These are phyloP conservation scores for Tetragonula carbonaria DNA, from an alignment of 2,888 invertebrate species.

Conservation along the genomic window DNA sequence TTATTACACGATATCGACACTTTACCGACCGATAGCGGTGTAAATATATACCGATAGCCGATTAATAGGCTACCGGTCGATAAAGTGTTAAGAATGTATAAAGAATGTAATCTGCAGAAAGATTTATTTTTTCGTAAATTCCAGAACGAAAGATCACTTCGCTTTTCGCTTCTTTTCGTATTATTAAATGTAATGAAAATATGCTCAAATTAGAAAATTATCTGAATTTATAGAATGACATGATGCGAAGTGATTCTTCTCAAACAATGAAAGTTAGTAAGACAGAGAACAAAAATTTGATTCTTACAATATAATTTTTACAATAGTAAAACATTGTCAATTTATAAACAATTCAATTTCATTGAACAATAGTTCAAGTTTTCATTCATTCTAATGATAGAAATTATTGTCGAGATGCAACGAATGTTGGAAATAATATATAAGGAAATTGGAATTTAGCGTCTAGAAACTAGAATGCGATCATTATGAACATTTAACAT, in stretches of 20 bases:
- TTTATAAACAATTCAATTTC: neutral
- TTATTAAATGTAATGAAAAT: neutral
- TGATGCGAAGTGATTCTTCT: neutral
- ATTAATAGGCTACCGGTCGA: too few species aligned
- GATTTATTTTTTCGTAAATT: too few species aligned
- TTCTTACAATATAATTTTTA: neutral
- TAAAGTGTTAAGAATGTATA: too few species aligned
- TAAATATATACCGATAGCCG: too few species aligned
- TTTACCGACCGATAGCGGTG: too few species aligned
- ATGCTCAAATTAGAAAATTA: neutral
- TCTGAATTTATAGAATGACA: neutral
- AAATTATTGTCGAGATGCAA: constrained; percentile 4
- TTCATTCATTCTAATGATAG: neutral
- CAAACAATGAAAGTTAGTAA: neutral
- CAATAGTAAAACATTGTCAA: neutral
- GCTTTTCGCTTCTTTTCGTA: too few species aligned
- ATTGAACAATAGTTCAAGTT: neutral
- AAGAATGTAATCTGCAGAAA: too few species aligned
- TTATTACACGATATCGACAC: too few species aligned
- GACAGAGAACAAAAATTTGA: neutral
- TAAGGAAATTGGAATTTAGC: constrained; percentile 23
- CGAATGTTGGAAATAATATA: constrained; percentile 2
- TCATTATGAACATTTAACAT: constrained; percentile 28
- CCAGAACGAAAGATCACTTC: neutral
- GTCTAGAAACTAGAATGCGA: neutral